A percentile compares a stretch with the other conserved stretches of the same genome.
Evolutionary conservation across 2,113 vertebrate species (phyloP).

Genomic region (Tor tambroides): DNA sequence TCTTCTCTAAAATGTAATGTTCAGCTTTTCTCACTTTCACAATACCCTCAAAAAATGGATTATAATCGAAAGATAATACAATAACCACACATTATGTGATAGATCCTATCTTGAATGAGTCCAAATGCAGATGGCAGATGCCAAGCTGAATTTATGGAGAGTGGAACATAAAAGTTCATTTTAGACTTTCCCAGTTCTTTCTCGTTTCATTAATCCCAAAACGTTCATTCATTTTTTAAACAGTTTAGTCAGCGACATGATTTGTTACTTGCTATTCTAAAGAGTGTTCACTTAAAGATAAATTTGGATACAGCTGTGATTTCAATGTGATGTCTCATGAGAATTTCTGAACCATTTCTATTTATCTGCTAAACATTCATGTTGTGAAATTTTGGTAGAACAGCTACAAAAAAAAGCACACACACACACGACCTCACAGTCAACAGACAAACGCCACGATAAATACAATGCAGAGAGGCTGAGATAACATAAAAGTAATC

Average conservation of each 20-base stretch:
- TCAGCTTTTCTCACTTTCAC: not conserved
- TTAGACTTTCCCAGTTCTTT: not conserved
- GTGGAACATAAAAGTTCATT: not conserved
- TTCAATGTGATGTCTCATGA: not conserved
- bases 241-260: not conserved
- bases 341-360: not conserved
- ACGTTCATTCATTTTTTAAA: not conserved
- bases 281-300: not conserved
- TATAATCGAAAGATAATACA: not conserved
- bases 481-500: conserved; percentile 72
- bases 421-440: accelerated
- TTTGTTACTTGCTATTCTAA: not conserved
- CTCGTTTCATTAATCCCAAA: not conserved
- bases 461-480: conserved; percentile 50
- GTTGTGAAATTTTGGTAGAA: no score
- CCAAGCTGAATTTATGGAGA: not conserved
- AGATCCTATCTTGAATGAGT: not conserved
- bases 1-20: no score
- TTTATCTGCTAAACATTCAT: not conserved
- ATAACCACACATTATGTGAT: not conserved
- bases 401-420: not conserved
- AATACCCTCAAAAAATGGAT: not conserved
- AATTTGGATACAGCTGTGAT: not conserved
- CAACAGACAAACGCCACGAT: conserved; percentile 4
- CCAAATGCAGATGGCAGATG: not conserved